Percentiles rank a stretch among this genome's conserved stretches.
These are phyloP conservation scores for Cettia cetti DNA, from an alignment of 2,113 vertebrate species.

Conservation along the genomic window DNA sequence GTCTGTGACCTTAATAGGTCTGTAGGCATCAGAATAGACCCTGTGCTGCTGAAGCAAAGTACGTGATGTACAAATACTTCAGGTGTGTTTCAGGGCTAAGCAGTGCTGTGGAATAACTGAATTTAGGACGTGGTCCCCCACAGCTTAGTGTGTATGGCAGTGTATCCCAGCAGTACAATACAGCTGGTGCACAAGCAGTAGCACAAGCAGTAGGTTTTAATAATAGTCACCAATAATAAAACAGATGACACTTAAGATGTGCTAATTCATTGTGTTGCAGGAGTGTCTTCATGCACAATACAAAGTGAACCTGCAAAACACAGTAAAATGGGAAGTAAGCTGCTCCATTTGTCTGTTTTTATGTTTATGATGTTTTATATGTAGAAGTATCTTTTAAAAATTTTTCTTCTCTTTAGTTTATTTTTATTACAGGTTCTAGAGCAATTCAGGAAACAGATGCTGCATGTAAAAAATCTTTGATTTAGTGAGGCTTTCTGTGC, in stretches of 20 bases:
- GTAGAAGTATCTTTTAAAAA: neutral
- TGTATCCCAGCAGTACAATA: neutral
- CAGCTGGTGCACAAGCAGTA: neutral
- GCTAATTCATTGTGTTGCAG: neutral
- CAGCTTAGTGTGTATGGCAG: neutral
- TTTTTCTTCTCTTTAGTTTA: neutral
- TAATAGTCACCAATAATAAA: neutral
- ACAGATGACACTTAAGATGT: neutral
- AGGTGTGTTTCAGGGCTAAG: neutral
- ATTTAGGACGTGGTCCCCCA: neutral
- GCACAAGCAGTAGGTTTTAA: neutral
- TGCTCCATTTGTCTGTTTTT: neutral
- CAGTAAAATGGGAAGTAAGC: neutral
- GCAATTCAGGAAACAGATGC: constrained; percentile 29
- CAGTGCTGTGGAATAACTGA: neutral
- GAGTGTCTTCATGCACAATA: neutral
- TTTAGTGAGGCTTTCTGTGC: constrained; percentile 29
- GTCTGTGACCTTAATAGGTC: constrained; percentile 47
- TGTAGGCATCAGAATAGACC: constrained; percentile 9
- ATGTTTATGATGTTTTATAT: neutral
- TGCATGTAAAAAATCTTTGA: constrained; percentile 33
- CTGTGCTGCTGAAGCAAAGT: neutral
- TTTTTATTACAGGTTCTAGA: constrained; percentile 23
- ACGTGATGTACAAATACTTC: neutral
- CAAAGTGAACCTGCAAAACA: neutral